These are phyloP conservation scores for Toxostoma redivivum DNA, from an alignment of 2,113 vertebrate genomes.

Conservation along the genomic window DNA sequence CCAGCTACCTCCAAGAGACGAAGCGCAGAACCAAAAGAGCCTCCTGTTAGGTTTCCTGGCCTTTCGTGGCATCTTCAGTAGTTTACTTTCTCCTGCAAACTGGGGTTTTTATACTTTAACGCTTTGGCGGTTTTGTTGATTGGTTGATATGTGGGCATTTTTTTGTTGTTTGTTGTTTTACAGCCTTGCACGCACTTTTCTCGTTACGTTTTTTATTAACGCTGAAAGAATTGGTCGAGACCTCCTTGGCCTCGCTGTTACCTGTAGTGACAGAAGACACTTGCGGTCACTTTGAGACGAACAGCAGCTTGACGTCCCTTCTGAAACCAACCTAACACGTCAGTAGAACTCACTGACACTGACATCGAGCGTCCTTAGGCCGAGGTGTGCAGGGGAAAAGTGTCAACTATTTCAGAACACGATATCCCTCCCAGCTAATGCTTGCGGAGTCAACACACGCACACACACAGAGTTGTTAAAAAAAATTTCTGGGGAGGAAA, in stretches of 20 bases:
- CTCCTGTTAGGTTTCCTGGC: background rate
- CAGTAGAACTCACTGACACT: background rate
- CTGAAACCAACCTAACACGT: accelerated
- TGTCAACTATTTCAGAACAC: background rate
- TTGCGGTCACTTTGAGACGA: background rate
- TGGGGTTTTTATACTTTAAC: accelerated
- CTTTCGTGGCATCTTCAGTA: background rate
- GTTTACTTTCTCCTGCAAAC: background rate
- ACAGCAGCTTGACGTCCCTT: accelerated
- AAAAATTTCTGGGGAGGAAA: too few relatives aligned
- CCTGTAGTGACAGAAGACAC: too few relatives aligned
- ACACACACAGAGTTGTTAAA: accelerated
- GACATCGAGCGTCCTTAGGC: too few relatives aligned
- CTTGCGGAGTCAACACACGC: accelerated
- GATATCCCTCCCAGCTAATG: background rate
- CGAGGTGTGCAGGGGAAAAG: accelerated
- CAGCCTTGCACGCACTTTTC: accelerated
- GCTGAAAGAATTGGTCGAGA: background rate
- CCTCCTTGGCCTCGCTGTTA: background rate
- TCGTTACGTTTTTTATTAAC: background rate
- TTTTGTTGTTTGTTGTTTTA: background rate
- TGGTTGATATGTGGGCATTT: too few relatives aligned
- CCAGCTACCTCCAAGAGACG: accelerated
- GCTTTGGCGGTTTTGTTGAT: accelerated
- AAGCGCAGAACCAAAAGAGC: accelerated